Percentiles rank a stretch among this genome's conserved stretches.
These are phyloP conservation scores for Varroa destructor DNA, from an alignment of 1,140 invertebrate species.

Conservation along the genomic window DNA sequence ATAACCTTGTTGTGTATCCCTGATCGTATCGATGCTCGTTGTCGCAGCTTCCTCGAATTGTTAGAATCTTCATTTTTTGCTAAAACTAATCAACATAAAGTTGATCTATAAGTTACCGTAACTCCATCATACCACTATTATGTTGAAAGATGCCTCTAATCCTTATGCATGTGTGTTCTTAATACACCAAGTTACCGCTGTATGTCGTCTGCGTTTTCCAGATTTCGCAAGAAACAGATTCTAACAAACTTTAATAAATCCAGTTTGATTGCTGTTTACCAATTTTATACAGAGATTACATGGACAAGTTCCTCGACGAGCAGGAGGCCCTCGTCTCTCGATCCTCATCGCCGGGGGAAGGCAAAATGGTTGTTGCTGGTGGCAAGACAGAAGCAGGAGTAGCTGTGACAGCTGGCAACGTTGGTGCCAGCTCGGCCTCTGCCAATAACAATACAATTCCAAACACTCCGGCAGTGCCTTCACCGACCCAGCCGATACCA, in stretches of 20 bases:
- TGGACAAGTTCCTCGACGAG: conserved; percentile 70
- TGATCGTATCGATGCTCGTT: background rate
- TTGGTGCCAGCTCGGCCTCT: background rate
- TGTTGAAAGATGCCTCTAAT: too few species aligned
- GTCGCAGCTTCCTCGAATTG: conserved; percentile 6
- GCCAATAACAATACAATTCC: conserved; percentile 17
- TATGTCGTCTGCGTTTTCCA: background rate
- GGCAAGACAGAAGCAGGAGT: background rate
- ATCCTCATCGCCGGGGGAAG: conserved; percentile 17
- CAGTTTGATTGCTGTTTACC: conserved; percentile 13
- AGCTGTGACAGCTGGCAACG: background rate
- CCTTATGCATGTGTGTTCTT: conserved; percentile 1
- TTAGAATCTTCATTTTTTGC: conserved; percentile 6
- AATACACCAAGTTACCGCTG: background rate
- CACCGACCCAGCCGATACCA: background rate
- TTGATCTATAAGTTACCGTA: too few species aligned
- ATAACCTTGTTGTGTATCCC: background rate
- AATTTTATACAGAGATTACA: conserved; percentile 55
- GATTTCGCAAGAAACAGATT: too few species aligned
- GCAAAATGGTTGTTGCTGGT: background rate
- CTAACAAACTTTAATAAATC: too few species aligned
- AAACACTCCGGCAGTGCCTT: background rate
- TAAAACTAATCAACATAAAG: too few species aligned
- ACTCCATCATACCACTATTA: too few species aligned
- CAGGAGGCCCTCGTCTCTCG: conserved; percentile 45